A percentile compares a stretch with the other conserved stretches of the same genome.
These are phyloP conservation scores for Ctenodactylus gundi DNA, from an alignment of 2,113 vertebrate genomes.

Conservation along the genomic window DNA sequence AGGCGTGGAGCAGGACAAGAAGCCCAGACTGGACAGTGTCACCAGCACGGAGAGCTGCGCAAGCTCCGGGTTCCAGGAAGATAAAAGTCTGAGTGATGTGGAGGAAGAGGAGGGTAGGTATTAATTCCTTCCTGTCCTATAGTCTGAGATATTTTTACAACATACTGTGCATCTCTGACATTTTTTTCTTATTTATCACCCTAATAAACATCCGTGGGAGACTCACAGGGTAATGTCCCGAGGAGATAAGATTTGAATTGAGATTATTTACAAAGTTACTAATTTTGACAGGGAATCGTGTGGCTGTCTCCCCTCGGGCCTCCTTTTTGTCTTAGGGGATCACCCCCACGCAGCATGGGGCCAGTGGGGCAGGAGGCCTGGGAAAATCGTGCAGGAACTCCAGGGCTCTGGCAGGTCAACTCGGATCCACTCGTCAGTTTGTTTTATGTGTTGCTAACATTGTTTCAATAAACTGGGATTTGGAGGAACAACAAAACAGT, in stretches of 20 bases:
- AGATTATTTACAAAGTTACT: conserved; percentile 85
- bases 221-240: conserved; percentile 80
- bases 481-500: conserved; percentile 49
- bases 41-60: conserved; percentile 84
- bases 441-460: conserved; percentile 73
- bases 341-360: neutral
- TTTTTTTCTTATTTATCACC: conserved; percentile 87
- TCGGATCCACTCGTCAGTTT: conserved; percentile 42
- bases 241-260: conserved; percentile 84
- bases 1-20: conserved; percentile 72
- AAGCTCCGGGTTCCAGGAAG: conserved; percentile 87
- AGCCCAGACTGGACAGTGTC: conserved; percentile 80
- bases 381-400: conserved; percentile 48
- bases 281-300: conserved; percentile 83
- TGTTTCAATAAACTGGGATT: conserved; percentile 63
- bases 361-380: conserved; percentile 44
- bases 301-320: conserved; percentile 62
- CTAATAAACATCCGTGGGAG: conserved; percentile 88
- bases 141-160: conserved; percentile 83
- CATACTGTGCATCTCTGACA: conserved; percentile 82
- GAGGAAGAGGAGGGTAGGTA: conserved; percentile 88
- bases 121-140: conserved; percentile 84
- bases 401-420: conserved; percentile 51
- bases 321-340: neutral
- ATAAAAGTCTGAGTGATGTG: conserved; percentile 85